A percentile compares a stretch with the other conserved stretches of the same genome.
phyloP scores from a whole-genome alignment of 2,888 invertebrate species.

The Prionchulus punctatus region DNA sequence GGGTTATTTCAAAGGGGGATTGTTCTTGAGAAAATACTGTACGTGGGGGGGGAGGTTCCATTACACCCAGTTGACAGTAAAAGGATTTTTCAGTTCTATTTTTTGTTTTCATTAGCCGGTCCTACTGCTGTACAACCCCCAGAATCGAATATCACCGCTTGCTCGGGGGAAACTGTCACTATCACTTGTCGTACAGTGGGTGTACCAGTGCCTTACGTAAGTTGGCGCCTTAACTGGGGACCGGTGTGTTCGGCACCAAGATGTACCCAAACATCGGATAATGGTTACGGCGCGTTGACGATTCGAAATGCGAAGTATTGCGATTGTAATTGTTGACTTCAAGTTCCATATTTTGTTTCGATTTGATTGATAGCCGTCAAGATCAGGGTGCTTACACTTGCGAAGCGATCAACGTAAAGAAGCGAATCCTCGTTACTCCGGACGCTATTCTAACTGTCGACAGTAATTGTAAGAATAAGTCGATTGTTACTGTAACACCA shows the following conservation, averaged over 20 bases:
- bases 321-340: too few relatives aligned
- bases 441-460: constrained; percentile 72
- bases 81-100: too few relatives aligned
- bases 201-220: constrained; percentile 69
- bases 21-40: too few relatives aligned
- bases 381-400: constrained; percentile 96
- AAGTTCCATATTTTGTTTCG: too few relatives aligned
- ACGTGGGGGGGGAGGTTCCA: too few relatives aligned
- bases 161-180: constrained; percentile 53
- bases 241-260: constrained; percentile 37
- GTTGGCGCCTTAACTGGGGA: constrained; percentile 95
- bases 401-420: constrained; percentile 75
- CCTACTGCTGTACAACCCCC: constrained; percentile 56
- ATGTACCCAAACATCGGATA: constrained; percentile 43
- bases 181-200: constrained; percentile 74
- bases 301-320: constrained; percentile 43
- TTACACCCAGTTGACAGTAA: too few relatives aligned
- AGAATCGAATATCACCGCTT: constrained; percentile 47
- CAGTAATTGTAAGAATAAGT: too few relatives aligned
- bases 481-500: constrained; percentile 13
- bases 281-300: constrained; percentile 63
- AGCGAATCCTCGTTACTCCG: constrained; percentile 65
- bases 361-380: constrained; percentile 32
- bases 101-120: too few relatives aligned
- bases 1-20: too few relatives aligned